phyloP scores from a whole-genome alignment of 1,140 invertebrate species.

The Heliconius melpomene region DNA sequence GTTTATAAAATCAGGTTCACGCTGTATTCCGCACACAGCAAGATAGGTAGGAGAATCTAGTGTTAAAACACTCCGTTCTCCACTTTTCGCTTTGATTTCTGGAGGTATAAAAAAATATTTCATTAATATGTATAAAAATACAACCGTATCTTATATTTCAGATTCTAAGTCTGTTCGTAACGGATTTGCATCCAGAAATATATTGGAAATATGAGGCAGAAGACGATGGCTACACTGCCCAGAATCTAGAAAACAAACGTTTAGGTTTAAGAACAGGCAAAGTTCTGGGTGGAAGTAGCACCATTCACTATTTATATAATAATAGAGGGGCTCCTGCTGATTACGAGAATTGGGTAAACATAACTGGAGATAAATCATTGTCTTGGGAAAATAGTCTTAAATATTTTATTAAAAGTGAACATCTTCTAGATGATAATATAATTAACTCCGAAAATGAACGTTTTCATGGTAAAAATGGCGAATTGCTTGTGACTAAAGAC shows the following conservation, averaged over 20 bases:
- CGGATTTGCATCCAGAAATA: constrained; percentile 17
- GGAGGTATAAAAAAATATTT: too few relatives aligned
- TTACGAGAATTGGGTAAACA: constrained; percentile 82
- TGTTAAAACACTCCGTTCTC: too few relatives aligned
- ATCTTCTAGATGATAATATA: constrained; percentile 35
- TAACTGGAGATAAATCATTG: constrained; percentile 84
- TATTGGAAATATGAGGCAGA: constrained; percentile 88
- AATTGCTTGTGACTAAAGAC: constrained; percentile 31
- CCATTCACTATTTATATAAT: constrained; percentile 89
- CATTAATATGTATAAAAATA: too few relatives aligned
- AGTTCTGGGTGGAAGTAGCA: constrained; percentile 86
- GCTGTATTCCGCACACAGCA: too few relatives aligned
- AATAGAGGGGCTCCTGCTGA: constrained; percentile 82
- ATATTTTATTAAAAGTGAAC: constrained; percentile 53
- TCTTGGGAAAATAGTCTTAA: constrained; percentile 84
- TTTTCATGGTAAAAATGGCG: constrained; percentile 38
- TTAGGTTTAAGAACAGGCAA: constrained; percentile 85
- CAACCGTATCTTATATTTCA: constrained; percentile 23
- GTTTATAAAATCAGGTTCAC: too few relatives aligned
- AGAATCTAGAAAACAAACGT: constrained; percentile 80
- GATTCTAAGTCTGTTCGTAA: constrained; percentile 35
- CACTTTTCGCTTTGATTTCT: too few relatives aligned
- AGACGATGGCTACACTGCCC: constrained; percentile 69
- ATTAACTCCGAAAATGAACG: constrained; percentile 20
- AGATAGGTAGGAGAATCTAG: too few relatives aligned